Conservation (phyloP, 2,113 vertebrate species). For the Oxyruncus cristatus region DNA sequence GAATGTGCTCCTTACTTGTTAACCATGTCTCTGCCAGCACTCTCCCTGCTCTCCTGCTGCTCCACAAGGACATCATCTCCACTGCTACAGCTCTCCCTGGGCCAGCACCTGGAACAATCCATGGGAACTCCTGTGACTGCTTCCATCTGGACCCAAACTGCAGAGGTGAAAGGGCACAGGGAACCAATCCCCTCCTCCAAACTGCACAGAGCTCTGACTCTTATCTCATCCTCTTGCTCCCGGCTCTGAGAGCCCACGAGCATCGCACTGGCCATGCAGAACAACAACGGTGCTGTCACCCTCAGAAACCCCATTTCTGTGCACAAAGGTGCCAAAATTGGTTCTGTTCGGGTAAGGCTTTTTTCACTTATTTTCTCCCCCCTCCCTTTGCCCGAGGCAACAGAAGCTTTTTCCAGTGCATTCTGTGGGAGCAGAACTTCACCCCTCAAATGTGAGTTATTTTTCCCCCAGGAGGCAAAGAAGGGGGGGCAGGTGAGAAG, state of each 20-base stretch:
- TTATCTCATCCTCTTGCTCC: not conserved
- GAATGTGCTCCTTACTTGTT: not conserved
- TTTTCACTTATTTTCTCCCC: not conserved
- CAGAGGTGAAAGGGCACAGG: not conserved
- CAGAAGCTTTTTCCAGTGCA: not conserved
- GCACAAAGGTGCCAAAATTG: not conserved
- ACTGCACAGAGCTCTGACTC: not conserved
- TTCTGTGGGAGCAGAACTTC: not conserved
- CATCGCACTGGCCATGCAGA: not conserved
- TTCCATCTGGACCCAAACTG: not conserved
- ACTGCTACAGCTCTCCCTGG: rapidly evolving
- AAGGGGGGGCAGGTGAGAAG: not conserved
- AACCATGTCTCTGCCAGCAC: not conserved
- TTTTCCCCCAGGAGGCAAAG: not conserved
- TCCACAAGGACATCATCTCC: not conserved
- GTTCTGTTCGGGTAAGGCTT: not conserved
- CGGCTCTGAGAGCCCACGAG: not conserved
- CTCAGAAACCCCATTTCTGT: not conserved
- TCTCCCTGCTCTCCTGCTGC: not conserved
- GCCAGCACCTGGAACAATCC: not conserved
- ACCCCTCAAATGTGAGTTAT: not conserved
- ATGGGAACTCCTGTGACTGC: not conserved
- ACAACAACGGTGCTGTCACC: not conserved
- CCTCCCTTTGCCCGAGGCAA: not conserved
- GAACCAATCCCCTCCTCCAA: not conserved